A percentile compares a stretch with the other conserved stretches of the same genome.
These are phyloP conservation scores for Micromesistius poutassou DNA, from an alignment of 2,797 vertebrate genomes.

Conservation along the genomic window DNA sequence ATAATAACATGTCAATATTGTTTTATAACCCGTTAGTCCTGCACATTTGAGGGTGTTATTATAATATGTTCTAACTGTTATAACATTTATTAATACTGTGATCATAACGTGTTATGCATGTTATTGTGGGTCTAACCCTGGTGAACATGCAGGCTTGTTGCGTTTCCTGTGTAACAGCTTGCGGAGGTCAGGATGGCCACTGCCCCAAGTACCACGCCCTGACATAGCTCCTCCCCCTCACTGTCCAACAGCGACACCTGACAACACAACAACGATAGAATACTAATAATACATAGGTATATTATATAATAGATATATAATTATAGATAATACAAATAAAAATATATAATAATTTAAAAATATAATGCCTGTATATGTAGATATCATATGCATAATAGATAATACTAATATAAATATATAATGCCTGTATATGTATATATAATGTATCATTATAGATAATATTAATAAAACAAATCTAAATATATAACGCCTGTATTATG, in stretches of 20 bases:
- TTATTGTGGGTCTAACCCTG: slow-evolving; percentile 58
- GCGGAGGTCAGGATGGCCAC: slow-evolving; percentile 80
- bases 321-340: neutral
- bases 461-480: too few species aligned
- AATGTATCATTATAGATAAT: neutral
- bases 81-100: neutral
- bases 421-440: neutral
- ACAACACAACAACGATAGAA: neutral
- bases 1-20: neutral
- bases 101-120: neutral
- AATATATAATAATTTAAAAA: neutral
- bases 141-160: slow-evolving; percentile 42
- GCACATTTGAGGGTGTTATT: too few species aligned
- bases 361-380: too few species aligned
- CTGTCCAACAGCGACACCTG: slow-evolving; percentile 77
- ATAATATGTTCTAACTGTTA: too few species aligned
- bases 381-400: neutral
- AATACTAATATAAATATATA: neutral
- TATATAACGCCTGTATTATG: too few species aligned
- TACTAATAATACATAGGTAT: slow-evolving; percentile 1
- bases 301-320: neutral
- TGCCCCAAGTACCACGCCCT: slow-evolving; percentile 77
- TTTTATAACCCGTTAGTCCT: neutral
- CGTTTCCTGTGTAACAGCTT: slow-evolving; percentile 55
- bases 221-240: slow-evolving; percentile 70